Conservation (phyloP, 2,113 vertebrate species). For the Todiramphus saurophagus region DNA sequence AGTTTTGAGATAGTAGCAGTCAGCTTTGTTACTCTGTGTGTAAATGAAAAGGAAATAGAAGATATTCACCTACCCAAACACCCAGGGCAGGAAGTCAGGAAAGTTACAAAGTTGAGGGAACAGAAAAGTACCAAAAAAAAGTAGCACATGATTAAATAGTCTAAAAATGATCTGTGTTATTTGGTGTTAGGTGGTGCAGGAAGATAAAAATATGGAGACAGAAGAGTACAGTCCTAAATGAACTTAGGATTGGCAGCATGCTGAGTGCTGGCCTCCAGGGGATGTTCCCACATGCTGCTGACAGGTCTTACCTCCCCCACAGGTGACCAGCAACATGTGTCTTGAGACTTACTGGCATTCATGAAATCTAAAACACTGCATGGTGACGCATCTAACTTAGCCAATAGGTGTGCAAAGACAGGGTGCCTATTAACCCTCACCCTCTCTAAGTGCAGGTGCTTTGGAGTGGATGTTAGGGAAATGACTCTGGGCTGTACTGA, state of each 20-base stretch:
- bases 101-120: background rate
- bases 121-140: background rate
- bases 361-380: background rate
- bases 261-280: background rate
- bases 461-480: background rate
- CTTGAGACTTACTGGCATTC: background rate
- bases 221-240: background rate
- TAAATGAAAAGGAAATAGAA: background rate
- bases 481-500: background rate
- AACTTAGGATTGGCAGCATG: background rate
- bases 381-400: background rate
- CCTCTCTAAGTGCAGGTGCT: background rate
- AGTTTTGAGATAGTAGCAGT: background rate
- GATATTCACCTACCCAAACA: background rate
- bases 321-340: rapidly evolving
- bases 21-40: background rate
- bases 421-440: background rate
- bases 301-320: background rate
- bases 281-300: rapidly evolving
- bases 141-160: background rate
- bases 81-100: background rate
- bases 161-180: background rate
- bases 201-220: background rate
- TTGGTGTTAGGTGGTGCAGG: background rate
- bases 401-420: background rate